phyloP scores from a whole-genome alignment of 2,888 invertebrate genomes.

The Drosophila lacicola region DNA sequence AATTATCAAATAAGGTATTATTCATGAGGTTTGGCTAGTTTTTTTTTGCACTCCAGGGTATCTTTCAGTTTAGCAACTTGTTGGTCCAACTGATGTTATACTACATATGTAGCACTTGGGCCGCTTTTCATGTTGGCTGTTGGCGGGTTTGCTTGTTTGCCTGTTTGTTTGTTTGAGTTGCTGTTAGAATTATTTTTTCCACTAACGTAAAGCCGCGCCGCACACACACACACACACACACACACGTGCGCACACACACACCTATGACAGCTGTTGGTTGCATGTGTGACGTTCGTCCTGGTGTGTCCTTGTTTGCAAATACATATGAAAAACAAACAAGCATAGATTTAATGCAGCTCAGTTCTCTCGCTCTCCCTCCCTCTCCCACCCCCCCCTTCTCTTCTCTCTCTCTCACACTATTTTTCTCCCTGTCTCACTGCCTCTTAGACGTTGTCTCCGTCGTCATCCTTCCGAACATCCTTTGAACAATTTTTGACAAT shows the following conservation, averaged over 20 bases:
- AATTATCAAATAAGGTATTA: too few species aligned
- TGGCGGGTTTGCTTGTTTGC: conserved; percentile 72
- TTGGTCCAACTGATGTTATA: conserved; percentile 10
- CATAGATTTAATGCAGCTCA: conserved; percentile 78
- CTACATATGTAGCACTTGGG: conserved; percentile 51
- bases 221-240: conserved; percentile 49
- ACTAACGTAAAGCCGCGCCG: conserved; percentile 74
- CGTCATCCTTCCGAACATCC: conserved; percentile 31
- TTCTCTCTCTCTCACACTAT: conserved; percentile 4
- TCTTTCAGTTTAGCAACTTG: background rate
- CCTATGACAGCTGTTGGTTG: conserved; percentile 44
- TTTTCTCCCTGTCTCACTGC: conserved; percentile 1
- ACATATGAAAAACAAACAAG: conserved; percentile 79
- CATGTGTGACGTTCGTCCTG: conserved; percentile 50
- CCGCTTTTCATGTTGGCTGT: conserved; percentile 76
- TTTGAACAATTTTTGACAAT: conserved; percentile 61
- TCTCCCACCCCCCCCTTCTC: background rate
- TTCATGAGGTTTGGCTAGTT: too few species aligned
- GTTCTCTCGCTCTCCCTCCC: conserved; percentile 7
- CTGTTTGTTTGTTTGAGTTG: conserved; percentile 80
- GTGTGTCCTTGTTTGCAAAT: conserved; percentile 73
- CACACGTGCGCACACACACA: conserved; percentile 16
- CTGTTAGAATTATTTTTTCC: conserved; percentile 81
- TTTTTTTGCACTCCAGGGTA: conserved; percentile 16
- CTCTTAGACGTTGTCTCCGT: conserved; percentile 21